phyloP scores from a whole-genome alignment of 2,888 invertebrate genomes.

The Axea sp. region DNA sequence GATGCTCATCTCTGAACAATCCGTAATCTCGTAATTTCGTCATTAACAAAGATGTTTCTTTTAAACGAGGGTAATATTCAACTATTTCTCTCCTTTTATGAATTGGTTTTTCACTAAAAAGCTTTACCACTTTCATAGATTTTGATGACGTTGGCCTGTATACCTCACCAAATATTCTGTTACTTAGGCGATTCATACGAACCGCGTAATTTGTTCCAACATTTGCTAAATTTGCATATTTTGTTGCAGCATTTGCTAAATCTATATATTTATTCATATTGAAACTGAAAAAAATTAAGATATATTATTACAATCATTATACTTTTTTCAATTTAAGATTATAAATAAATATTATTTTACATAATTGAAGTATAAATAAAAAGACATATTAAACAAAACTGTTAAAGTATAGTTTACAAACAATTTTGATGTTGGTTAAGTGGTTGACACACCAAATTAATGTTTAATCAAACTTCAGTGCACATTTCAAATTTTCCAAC shows the following conservation, averaged over 20 bases:
- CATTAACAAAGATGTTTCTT: slow-evolving; percentile 88
- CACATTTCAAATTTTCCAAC: no score
- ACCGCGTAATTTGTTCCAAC: slow-evolving; percentile 88
- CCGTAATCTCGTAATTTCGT: slow-evolving; percentile 87
- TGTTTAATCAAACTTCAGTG: no score
- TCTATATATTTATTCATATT: slow-evolving; percentile 80
- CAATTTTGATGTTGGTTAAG: no score
- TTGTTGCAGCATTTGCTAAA: slow-evolving; percentile 81
- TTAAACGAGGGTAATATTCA: slow-evolving; percentile 92
- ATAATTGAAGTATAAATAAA: no score
- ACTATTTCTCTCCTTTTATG: slow-evolving; percentile 86
- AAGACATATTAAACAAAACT: no score
- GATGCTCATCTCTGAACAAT: slow-evolving; percentile 91
- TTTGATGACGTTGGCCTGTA: slow-evolving; percentile 86
- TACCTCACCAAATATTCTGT: slow-evolving; percentile 94
- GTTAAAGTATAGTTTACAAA: no score
- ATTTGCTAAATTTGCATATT: slow-evolving; percentile 81
- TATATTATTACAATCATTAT: no score
- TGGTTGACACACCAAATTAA: no score
- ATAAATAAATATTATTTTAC: no score
- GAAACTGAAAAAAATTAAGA: slow-evolving; percentile 1
- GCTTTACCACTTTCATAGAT: slow-evolving; percentile 89
- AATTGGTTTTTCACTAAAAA: slow-evolving; percentile 88
- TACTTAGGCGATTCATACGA: slow-evolving; percentile 91
- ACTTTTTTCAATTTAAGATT: no score